Base-by-base conservation (phyloP, 2,888 invertebrate genomes). In the Hydriomena furcata region DNA sequence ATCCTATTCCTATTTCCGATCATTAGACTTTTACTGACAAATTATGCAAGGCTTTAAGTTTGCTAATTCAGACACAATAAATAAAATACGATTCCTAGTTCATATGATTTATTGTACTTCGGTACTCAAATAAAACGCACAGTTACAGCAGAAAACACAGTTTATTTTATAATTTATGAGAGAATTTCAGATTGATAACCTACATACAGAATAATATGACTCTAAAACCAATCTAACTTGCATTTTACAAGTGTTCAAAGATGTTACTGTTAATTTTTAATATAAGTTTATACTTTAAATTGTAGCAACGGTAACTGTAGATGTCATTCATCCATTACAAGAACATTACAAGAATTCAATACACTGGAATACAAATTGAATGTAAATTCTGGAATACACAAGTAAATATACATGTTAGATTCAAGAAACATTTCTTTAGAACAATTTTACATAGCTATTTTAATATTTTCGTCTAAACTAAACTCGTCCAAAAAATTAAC, bases 101-200 rank as follows among this genome's bases (percentile, higher is more conserved):
- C n/a, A n/a, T n/a, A n/a, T n/a, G n/a, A n/a, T n/a, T n/a, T n/a
- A n/a, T n/a, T n/a, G n/a, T n/a, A n/a, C n/a, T n/a, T n/a, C n/a
- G 11, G 5, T 11, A 46, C 13, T 24, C 52, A 58, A 72, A 61
- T 59, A 63, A 79, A 72, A 73, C 60, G 48, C 55, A 49, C 44
- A 55, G 30, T 52, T 84, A 89, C 90, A 90, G 91, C 91, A 91
- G 91, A 91, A 91, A 91, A 91, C 91, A 91, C 91, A 89, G 91
- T 91, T 91, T 91, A 91, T 91, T 91, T 91, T 87, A 91, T 90
- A 89, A 89, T 91, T n/a, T 91, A 91, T 90, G 87, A 91, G 91
- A 91, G 89, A 91, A 91, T 87, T 88, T 90, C 91, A 90, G 90
- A 91, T 91, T 85, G 88, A 87, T 89, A 91, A 89, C 88, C 90